Base-by-base conservation (phyloP, 2,797 vertebrate species). In the Margarornis squamiger region DNA sequence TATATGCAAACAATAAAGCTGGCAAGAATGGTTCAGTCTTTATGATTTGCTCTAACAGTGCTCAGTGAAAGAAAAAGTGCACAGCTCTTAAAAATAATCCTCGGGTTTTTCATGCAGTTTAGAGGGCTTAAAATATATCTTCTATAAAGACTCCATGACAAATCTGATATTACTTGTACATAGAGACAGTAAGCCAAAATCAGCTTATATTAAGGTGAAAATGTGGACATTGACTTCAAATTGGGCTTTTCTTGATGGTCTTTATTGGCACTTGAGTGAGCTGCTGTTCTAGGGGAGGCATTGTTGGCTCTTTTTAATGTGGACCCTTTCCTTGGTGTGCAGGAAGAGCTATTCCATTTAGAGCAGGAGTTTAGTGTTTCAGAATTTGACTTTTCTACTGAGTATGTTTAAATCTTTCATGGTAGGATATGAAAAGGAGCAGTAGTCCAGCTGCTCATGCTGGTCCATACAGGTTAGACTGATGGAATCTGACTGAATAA, bases 141-240 rank as follows among this genome's bases (percentile, higher is more conserved):
- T 79, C 57, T 77, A 86, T 92, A 94, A 96, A 93, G 94, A 72
- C 78, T 89, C 81, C 89, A 77, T 95, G 95, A 83, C 91, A 96
- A 94, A 96, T 94, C 91, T 96, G 81, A 80, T 97, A 90, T 90
- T 93, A 89, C 71, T 87, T 97, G 79, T 94, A 93, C 78, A 91
- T 83, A 91, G 84, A 92, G 72, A 82, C 3, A 51, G 73, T 86
- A 91, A 93, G 75, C 39, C 68, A 77, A 95, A 96, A 93, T 94
- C 92, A 92, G 71, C 58, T 86, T 92, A 74, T 91, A 83, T 90
- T 94, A 78, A 89, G 65, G 61, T 91, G 78, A 86, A 96, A 91
- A 78, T 88, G 51, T 91, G 89, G 91, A 90, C 62, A 65, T 63
- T 74, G 75, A 77, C 41, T 96, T 96, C 43, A 80, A 90, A 80